Percentiles rank a stretch among this genome's conserved stretches.
Conservation (phyloP, 1,140 invertebrate genomes). For the Leguminivora glycinivorella region DNA sequence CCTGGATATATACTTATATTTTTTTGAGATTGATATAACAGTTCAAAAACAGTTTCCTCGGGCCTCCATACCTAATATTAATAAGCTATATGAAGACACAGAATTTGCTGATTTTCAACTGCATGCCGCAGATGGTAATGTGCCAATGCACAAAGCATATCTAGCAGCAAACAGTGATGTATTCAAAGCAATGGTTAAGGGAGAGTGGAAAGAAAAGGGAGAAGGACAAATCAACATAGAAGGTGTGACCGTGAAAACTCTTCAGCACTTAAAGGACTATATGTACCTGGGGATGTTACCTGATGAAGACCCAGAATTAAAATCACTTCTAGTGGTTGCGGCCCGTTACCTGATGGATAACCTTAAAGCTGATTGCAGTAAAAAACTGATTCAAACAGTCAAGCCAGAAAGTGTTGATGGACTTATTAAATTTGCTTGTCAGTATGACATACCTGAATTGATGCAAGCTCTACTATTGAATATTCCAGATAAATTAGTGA, state of each 20-base stretch:
- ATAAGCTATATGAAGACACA: constrained; percentile 9
- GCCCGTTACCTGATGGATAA: constrained; percentile 8
- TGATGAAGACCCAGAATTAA: background rate
- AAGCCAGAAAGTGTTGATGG: background rate
- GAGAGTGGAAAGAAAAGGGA: background rate
- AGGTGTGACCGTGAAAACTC: background rate
- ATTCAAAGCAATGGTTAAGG: background rate
- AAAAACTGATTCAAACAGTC: background rate
- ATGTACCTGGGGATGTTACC: constrained; percentile 4
- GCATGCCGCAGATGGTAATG: background rate
- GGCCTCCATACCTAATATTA: too few relatives aligned
- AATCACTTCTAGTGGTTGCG: background rate
- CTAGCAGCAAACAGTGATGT: background rate
- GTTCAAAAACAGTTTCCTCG: too few relatives aligned
- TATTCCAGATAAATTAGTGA: too few relatives aligned
- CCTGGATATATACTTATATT: too few relatives aligned
- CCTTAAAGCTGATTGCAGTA: background rate
- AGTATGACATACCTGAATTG: background rate
- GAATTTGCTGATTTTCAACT: background rate
- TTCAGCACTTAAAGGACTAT: constrained; percentile 18
- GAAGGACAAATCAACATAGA: background rate
- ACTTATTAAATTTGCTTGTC: background rate
- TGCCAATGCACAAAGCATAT: background rate
- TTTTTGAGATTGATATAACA: too few relatives aligned
- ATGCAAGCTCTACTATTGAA: too few relatives aligned